Evolutionary conservation across 2,797 vertebrate genomes (phyloP), one percentile per base, ranked within the genome.

Genomic region (Petrocephalus sullivani): DNA sequence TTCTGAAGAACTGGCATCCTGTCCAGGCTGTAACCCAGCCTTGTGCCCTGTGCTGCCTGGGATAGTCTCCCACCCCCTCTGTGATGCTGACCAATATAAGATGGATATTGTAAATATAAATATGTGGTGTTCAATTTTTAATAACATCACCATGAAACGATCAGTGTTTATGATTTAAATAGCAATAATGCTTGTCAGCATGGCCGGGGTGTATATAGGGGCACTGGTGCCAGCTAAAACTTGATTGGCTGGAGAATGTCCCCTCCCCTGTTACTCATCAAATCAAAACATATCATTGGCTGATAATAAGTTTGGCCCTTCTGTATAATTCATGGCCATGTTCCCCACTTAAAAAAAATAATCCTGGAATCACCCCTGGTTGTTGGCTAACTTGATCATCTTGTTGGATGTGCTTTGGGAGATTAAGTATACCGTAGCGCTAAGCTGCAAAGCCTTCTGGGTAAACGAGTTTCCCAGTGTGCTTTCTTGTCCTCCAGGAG

Each of bases 401-500:
- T 49, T 51, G 78, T 49, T 53, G n/a, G 41, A 83, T 49, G 78
- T n/a, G 53, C 19, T 21, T 1, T 14, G 46, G 41, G 5, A 49
- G 37, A 41, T 19, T 3, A 86, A 61, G 16, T 14, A 21, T 5
- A 60, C 61, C 28, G 3, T 4, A 67, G 78, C 21, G 49, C 41
- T 21, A 49, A 21, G 16, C 53, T 57, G n/a, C 5, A 53, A 61
- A 51, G 16, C 8, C 78, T 84, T 33, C 67, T 41, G 33, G 67
- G 56, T 41, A 16, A 28, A 23, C 5, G 7, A 64, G 23, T 37
- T 60, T 49, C 37, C 8, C 6, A 1, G 14, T 14, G 14, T 87
- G 41, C 21, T 33, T 46, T 87, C 37, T 21, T 57, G 6, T n/a
- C 23, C 14, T 75, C 83, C 91, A 96, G 97, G 96, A 92, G 78